Conservation (phyloP, 2,797 vertebrate genomes). For the Acridotheres tristis region DNA sequence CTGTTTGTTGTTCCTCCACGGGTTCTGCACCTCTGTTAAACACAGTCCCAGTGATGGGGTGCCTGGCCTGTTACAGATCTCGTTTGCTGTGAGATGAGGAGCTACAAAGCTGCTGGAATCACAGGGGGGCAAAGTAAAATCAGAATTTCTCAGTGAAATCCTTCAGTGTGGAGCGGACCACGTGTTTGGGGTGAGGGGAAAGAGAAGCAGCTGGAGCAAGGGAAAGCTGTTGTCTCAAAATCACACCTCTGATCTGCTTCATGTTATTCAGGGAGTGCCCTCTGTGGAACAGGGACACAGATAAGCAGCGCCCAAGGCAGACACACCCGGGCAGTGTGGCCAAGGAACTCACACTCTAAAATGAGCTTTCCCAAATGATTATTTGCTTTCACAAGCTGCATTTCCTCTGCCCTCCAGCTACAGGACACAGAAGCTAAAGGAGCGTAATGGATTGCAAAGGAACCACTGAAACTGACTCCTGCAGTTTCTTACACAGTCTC, state of each 20-base stretch:
- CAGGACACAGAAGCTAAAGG: background rate
- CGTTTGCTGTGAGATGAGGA: background rate
- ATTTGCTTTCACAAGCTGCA: background rate
- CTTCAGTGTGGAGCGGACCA: background rate
- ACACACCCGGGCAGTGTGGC: background rate
- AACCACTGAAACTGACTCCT: background rate
- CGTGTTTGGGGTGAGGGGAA: background rate
- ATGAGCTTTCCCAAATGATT: background rate
- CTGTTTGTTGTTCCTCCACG: background rate
- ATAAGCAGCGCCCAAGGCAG: background rate
- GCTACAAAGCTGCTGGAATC: background rate
- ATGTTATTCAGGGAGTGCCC: accelerated
- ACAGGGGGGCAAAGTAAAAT: background rate
- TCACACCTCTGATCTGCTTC: background rate
- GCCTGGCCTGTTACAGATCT: background rate
- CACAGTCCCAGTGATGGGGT: background rate
- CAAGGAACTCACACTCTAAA: background rate
- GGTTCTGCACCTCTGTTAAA: background rate
- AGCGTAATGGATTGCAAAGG: background rate
- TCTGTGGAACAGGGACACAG: background rate
- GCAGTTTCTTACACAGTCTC: background rate
- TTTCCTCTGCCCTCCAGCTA: background rate
- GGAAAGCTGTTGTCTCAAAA: background rate
- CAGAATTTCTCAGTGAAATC: background rate
- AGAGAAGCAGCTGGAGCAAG: background rate